Evolutionary conservation across 2,888 invertebrate species (phyloP), one percentile per base, ranked within the genome.

Genomic region (Diadegma fenestrale): DNA sequence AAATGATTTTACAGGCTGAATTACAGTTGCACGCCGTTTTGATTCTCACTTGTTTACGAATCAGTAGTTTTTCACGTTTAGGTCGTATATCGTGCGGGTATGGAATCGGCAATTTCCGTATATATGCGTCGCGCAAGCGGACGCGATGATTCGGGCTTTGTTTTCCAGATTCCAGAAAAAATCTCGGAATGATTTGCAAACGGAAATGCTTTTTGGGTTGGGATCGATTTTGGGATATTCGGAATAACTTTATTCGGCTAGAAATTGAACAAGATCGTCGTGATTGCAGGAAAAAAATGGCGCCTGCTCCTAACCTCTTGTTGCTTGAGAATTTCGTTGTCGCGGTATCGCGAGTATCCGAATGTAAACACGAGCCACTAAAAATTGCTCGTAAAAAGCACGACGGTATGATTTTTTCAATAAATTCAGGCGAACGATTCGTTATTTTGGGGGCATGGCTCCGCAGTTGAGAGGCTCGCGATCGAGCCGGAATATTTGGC

Each of bases 1-100:
- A 68, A 45, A 68, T 45, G 14, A 45, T 68, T 68, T 68, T 30
- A 26, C 45, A 45, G n/a, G 26, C 26, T 68, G 45, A 68, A 68
- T 68, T 22, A 68, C 17, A 1, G 6, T 45, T 45, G 17, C 17
- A 45, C 45, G 68, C 45, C 26, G 2, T 68, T 68, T 4, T 17
- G 22, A 68, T 14, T 68, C 26, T 45, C 19, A 45, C 19, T 33
- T 64, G 14, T 68, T 45, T 26, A 45, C 26, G 45, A 68, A 68
- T 43, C 26, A 43, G 33, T 30, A 33, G 68, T 45, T 26, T 30
- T 68, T 26, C 68, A 26, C 17, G 26, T 8, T n/a, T n/a, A n/a
- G 30, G 26, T 17, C 8, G 8, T 68, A 68, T 26, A 68, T 30
- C 68, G 68, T 45, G 30, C 45, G 68, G n/a, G 68, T 45, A 66